A percentile compares a stretch with the other conserved stretches of the same genome.
phyloP scores from a whole-genome alignment of 1,140 invertebrate genomes.

The Meloidogyne floridensis region DNA sequence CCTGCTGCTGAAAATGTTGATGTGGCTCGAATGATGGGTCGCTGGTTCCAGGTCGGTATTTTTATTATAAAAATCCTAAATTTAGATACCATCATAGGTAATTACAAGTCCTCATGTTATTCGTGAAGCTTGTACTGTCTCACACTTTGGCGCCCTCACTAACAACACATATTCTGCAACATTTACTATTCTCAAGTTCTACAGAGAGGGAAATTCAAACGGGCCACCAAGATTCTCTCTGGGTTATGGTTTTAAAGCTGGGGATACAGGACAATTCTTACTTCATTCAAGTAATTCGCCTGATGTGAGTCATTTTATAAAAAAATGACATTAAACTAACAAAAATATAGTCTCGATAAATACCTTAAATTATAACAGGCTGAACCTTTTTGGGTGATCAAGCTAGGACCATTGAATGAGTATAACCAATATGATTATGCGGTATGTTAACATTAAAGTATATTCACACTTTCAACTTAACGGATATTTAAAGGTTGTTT shows the following conservation, averaged over 20 bases:
- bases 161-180: constrained; percentile 66
- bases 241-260: constrained; percentile 65
- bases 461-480: neutral
- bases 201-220: constrained; percentile 64
- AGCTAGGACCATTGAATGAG: constrained; percentile 63
- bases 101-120: constrained; percentile 66
- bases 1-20: constrained; percentile 66
- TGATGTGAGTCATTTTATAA: constrained; percentile 62
- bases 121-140: constrained; percentile 64
- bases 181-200: constrained; percentile 65
- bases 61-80: too few species aligned
- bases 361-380: neutral
- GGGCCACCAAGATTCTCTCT: constrained; percentile 64
- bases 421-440: constrained; percentile 66
- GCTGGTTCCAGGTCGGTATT: constrained; percentile 62
- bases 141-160: constrained; percentile 64
- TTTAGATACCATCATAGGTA: constrained; percentile 35
- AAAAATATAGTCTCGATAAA: neutral
- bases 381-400: constrained; percentile 65
- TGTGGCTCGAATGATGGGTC: constrained; percentile 65
- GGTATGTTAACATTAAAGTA: constrained; percentile 63
- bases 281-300: constrained; percentile 63
- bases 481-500: neutral
- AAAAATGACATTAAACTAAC: neutral
- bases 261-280: constrained; percentile 64